Conservation (phyloP, 1,140 invertebrate genomes). For the Wasmannia auropunctata region DNA sequence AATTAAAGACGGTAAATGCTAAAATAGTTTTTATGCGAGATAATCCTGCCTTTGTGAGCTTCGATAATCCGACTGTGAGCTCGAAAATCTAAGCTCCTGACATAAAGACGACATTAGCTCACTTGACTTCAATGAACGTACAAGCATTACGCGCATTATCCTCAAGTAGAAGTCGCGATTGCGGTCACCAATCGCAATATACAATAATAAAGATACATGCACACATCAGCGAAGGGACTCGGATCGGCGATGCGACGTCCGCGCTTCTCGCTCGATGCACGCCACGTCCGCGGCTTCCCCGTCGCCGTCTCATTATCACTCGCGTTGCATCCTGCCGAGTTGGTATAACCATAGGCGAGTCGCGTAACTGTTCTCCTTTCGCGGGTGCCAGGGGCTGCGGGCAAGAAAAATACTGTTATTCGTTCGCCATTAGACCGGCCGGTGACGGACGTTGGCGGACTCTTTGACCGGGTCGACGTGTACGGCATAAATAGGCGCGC, state of each 20-base stretch:
- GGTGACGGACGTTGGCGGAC: constrained; percentile 1
- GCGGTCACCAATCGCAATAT: neutral
- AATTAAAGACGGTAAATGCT: neutral
- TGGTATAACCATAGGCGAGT: constrained; percentile 15
- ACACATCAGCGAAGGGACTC: constrained; percentile 4
- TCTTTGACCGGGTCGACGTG: constrained; percentile 16
- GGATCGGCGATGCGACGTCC: neutral
- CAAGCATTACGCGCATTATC: neutral
- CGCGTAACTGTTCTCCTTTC: constrained; percentile 46
- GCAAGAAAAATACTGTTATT: constrained; percentile 57
- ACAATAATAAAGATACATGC: constrained; percentile 8
- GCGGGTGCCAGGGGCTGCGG: constrained; percentile 7
- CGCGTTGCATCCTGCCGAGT: constrained; percentile 24
- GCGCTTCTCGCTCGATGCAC: constrained; percentile 38
- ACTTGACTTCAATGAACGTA: neutral
- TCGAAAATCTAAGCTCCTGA: too few relatives aligned
- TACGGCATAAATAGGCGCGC: constrained; percentile 32
- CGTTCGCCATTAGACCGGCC: constrained; percentile 33
- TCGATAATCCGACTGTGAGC: too few relatives aligned
- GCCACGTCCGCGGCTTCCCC: constrained; percentile 45
- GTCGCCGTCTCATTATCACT: constrained; percentile 44
- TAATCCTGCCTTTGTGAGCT: neutral
- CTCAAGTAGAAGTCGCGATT: neutral
- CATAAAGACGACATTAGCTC: neutral
- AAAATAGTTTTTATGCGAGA: neutral